Evolutionary conservation across 1,140 invertebrate genomes (phyloP).

Genomic region (Calephelis nemesis): DNA sequence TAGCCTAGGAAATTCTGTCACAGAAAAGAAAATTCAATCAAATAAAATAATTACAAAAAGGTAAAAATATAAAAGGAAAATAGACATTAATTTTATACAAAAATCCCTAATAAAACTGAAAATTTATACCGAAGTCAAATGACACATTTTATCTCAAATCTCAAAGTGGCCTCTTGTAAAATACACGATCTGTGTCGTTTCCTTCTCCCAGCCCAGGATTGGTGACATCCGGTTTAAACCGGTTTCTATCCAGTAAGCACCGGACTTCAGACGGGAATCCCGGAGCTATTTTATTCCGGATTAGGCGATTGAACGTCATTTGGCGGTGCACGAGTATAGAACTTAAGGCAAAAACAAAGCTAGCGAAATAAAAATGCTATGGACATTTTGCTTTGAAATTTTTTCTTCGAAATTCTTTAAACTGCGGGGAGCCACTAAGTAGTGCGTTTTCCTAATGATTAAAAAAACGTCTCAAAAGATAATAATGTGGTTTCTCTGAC

Average conservation of each 20-base stretch:
- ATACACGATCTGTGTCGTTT: not conserved
- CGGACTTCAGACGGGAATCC: slow-evolving; percentile 16
- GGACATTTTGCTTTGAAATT: not conserved
- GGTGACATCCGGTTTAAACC: slow-evolving; percentile 16
- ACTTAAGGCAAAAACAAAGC: not conserved
- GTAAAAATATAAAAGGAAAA: too few species aligned
- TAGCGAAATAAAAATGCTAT: not conserved
- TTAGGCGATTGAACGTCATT: slow-evolving; percentile 12
- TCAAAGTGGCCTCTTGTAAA: not conserved
- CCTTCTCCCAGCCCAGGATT: not conserved
- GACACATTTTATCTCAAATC: not conserved
- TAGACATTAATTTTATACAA: too few species aligned
- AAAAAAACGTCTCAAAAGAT: too few species aligned
- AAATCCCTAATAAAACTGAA: too few species aligned
- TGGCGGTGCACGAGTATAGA: not conserved
- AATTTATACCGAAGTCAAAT: not conserved
- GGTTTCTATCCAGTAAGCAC: slow-evolving; percentile 16
- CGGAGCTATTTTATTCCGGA: slow-evolving; percentile 17
- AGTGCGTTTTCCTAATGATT: too few species aligned
- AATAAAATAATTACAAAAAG: too few species aligned
- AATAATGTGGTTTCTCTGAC: too few species aligned
- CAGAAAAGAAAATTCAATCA: too few species aligned
- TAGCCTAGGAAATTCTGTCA: too few species aligned
- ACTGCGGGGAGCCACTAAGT: too few species aligned
- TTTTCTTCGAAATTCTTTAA: too few species aligned